Conservation (phyloP, 2,797 vertebrate species). For the Galaxias olidus region DNA sequence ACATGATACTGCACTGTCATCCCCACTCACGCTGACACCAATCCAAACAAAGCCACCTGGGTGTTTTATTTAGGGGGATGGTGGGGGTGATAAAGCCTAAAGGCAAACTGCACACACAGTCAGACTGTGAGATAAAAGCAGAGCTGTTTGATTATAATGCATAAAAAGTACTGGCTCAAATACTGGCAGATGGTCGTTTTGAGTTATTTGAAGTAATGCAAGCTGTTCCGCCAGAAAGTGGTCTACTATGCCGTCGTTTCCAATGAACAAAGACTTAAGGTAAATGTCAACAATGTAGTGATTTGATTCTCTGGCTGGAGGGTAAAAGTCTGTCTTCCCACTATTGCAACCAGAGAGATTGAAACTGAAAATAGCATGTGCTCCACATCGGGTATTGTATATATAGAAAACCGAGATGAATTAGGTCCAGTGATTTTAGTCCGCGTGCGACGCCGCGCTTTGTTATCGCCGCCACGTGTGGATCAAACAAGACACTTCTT, state of each 20-base stretch:
- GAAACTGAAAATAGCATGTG: too few species aligned
- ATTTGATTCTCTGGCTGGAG: too few species aligned
- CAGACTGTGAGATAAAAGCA: background rate
- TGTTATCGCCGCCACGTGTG: conserved; percentile 37
- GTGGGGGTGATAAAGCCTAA: background rate
- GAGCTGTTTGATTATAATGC: conserved; percentile 25
- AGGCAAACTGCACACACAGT: background rate
- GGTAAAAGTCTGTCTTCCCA: too few species aligned
- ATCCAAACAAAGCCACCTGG: background rate
- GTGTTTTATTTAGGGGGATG: too few species aligned
- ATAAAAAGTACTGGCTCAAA: conserved; percentile 21
- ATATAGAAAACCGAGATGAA: conserved; percentile 31
- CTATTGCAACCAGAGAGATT: too few species aligned
- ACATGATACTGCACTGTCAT: conserved; percentile 40
- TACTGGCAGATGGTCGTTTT: conserved; percentile 68
- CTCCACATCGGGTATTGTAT: too few species aligned
- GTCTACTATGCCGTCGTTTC: conserved; percentile 47
- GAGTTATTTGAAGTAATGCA: conserved; percentile 63
- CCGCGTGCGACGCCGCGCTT: conserved; percentile 35
- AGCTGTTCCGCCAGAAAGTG: conserved; percentile 59
- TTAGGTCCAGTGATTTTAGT: conserved; percentile 54
- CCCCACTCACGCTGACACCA: conserved; percentile 25
- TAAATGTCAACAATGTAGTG: background rate
- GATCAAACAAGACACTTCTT: conserved; percentile 46
- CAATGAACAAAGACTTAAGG: conserved; percentile 45